Evolutionary conservation across 2,797 vertebrate species (phyloP), one percentile per base, ranked within the genome.

Genomic region (Oophaga sylvatica): DNA sequence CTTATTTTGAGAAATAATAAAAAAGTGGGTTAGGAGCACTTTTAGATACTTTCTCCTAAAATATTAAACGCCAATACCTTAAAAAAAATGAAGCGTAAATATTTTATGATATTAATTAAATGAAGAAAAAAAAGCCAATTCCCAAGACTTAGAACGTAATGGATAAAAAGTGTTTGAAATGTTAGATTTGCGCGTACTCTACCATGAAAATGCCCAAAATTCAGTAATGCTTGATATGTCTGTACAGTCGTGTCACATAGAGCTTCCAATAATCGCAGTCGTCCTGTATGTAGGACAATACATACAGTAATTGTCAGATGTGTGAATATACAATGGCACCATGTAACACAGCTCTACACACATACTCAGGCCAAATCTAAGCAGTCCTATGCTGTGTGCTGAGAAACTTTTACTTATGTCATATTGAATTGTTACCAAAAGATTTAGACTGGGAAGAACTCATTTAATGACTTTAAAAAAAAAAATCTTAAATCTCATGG

Each of bases 401-500:
- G 16, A 75, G 22, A 57, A 75, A 62, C 41, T 77, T 53, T 82
- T 76, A 35, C 70, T 73, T 82, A 87, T 77, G 86, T 29, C 45
- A 83, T 77, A 62, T 41, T 41, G 35, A 22, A 87, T 87, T 67
- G 82, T 87, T 70, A 78, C 48, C 45, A 70, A 17, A 59, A 60
- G 62, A 48, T 82, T 70, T 20, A 35, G 20, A 83, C 57, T 67
- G 60, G 45, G 57, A 76, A 83, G 56, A 29, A 83, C 70, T 82
- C 62, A 57, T 83, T 67, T 87, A 77, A 78, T 59, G 31, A 81
- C 45, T 35, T 78, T 15, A 20, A 78, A 87, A 48, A 60, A 78
- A 81, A 62, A 84, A 20, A 73, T 67, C n/a, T 78, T 70, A 70
- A 41, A 88, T 75, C 87, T 84, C 82, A 62, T 65, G 87, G 87